phyloP scores from a whole-genome alignment of 1,140 invertebrate genomes.

The Macrostomum lignano region DNA sequence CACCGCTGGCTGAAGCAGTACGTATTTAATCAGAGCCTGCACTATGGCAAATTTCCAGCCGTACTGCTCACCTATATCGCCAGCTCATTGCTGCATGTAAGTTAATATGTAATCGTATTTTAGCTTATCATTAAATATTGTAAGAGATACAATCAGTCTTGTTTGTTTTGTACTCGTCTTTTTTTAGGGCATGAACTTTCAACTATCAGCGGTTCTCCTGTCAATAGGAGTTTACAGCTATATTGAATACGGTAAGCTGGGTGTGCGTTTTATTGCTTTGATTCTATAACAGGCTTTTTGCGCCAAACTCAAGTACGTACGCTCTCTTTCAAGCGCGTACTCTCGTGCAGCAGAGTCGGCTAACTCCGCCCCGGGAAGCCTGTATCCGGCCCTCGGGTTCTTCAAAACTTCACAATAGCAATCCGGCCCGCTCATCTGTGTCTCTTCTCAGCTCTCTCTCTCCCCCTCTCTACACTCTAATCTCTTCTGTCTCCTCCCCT shows the following conservation, averaged over 20 bases:
- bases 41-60: constrained; percentile 42
- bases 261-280: too few relatives aligned
- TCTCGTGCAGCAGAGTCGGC: too few relatives aligned
- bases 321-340: too few relatives aligned
- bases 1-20: constrained; percentile 71
- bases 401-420: too few relatives aligned
- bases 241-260: constrained; percentile 39
- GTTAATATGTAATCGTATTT: constrained; percentile 9
- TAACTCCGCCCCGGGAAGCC: too few relatives aligned
- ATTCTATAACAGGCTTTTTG: too few relatives aligned
- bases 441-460: too few relatives aligned
- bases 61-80: constrained; percentile 54
- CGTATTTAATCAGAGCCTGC: constrained; percentile 39
- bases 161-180: constrained; percentile 7
- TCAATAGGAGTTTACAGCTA: constrained; percentile 66
- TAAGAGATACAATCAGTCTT: constrained; percentile 4
- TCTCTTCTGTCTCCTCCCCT: too few relatives aligned
- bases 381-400: too few relatives aligned
- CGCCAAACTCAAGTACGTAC: too few relatives aligned
- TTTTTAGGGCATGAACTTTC: constrained; percentile 46
- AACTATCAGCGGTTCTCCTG: constrained; percentile 55
- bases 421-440: too few relatives aligned
- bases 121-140: not conserved
- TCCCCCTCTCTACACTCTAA: too few relatives aligned
- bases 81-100: constrained; percentile 56